phyloP scores from a whole-genome alignment of 2,113 vertebrate genomes.

The Marmota flaviventris region DNA sequence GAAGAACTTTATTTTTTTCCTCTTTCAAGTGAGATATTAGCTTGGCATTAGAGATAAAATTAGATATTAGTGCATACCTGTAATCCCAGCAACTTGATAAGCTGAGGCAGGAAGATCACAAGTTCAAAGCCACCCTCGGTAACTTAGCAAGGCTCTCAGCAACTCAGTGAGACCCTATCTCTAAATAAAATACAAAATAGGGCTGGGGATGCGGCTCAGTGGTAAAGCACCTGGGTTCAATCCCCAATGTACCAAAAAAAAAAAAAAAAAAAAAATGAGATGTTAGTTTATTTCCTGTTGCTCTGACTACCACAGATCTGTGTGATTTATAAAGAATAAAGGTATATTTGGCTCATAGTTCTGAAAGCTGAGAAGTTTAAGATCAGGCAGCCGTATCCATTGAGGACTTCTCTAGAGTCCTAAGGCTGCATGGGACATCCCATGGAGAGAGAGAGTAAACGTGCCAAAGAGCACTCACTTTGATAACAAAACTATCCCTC shows the following conservation, averaged over 20 bases:
- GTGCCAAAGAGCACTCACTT: neutral
- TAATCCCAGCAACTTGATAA: no score
- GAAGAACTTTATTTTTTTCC: neutral
- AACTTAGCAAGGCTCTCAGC: no score
- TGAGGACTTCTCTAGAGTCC: no score
- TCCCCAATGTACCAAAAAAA: neutral
- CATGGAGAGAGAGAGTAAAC: neutral
- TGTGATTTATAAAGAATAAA: neutral
- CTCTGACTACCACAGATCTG: neutral
- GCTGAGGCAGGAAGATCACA: no score
- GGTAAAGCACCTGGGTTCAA: neutral
- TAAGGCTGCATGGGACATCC: neutral
- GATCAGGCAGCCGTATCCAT: no score
- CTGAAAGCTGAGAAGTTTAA: neutral
- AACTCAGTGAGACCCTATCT: no score
- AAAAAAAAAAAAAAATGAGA: neutral
- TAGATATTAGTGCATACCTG: no score
- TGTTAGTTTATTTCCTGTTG: neutral
- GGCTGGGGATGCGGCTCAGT: neutral
- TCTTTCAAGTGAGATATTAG: neutral
- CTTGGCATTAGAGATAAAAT: no score
- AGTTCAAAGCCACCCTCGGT: no score
- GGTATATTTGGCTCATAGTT: neutral
- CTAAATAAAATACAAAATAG: neutral
- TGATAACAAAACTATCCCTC: neutral